Evolutionary conservation across 2,888 invertebrate species (phyloP).

Genomic region (Phymatocera aterrima): DNA sequence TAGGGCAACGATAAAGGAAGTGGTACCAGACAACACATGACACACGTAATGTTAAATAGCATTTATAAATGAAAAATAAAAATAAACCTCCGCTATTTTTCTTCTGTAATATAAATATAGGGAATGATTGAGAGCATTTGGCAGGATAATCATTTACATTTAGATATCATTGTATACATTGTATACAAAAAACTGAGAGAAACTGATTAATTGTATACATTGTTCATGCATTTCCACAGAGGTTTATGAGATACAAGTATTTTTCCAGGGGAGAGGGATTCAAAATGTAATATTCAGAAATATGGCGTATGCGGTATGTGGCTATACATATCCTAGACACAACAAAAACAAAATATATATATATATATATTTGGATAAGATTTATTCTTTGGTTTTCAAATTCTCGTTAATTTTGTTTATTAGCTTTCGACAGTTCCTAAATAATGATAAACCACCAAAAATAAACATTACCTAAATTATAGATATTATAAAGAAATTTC

Average conservation of each 20-base stretch:
- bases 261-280: conserved; percentile 13
- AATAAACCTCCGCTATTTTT: conserved; percentile 52
- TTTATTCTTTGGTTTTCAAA: neutral
- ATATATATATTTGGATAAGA: neutral
- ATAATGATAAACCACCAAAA: neutral
- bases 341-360: neutral
- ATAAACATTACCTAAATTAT: neutral
- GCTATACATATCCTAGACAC: too few relatives aligned
- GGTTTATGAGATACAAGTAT: conserved; percentile 7
- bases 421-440: conserved; percentile 31
- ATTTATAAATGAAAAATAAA: conserved; percentile 50
- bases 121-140: conserved; percentile 32
- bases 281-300: neutral
- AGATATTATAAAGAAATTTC: neutral
- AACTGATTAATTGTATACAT: neutral
- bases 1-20: conserved; percentile 80
- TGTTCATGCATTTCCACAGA: conserved; percentile 24
- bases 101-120: neutral
- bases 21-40: conserved; percentile 75
- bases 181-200: too few relatives aligned
- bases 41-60: conserved; percentile 59
- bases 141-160: conserved; percentile 55
- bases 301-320: too few relatives aligned
- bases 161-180: neutral
- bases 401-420: neutral